Evolutionary conservation across 1,140 invertebrate species (phyloP).

Genomic region (Cheumatopsyche charites): DNA sequence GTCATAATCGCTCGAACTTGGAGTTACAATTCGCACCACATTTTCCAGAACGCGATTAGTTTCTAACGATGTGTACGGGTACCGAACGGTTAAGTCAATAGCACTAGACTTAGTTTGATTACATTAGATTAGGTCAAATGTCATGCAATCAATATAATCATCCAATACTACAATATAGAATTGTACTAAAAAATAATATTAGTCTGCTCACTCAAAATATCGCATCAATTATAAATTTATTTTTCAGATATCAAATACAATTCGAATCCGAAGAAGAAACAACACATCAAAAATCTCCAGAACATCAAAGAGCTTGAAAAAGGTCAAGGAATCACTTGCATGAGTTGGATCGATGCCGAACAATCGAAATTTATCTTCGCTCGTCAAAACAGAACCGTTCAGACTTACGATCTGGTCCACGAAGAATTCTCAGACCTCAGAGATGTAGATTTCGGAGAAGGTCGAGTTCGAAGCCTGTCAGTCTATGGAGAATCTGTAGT

Average conservation of each 20-base stretch:
- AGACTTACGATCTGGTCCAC: constrained; percentile 33
- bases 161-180: too few relatives aligned
- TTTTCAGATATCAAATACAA: constrained; percentile 58
- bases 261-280: constrained; percentile 55
- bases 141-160: too few relatives aligned
- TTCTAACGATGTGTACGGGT: too few relatives aligned
- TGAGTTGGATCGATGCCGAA: constrained; percentile 72
- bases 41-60: too few relatives aligned
- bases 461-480: constrained; percentile 31
- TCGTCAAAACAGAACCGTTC: constrained; percentile 51
- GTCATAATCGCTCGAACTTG: too few relatives aligned
- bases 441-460: constrained; percentile 37
- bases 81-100: too few relatives aligned
- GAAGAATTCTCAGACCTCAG: constrained; percentile 20
- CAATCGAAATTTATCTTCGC: constrained; percentile 73
- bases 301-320: constrained; percentile 60
- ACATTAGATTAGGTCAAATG: too few relatives aligned
- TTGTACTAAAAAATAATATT: too few relatives aligned
- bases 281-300: constrained; percentile 58
- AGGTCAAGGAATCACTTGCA: constrained; percentile 65
- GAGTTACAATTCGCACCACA: too few relatives aligned
- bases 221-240: not conserved
- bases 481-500: constrained; percentile 32
- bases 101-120: too few relatives aligned
- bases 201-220: too few relatives aligned